These are phyloP conservation scores for Synanthedon andrenaeformis DNA, from an alignment of 2,888 invertebrate species.

Conservation along the genomic window DNA sequence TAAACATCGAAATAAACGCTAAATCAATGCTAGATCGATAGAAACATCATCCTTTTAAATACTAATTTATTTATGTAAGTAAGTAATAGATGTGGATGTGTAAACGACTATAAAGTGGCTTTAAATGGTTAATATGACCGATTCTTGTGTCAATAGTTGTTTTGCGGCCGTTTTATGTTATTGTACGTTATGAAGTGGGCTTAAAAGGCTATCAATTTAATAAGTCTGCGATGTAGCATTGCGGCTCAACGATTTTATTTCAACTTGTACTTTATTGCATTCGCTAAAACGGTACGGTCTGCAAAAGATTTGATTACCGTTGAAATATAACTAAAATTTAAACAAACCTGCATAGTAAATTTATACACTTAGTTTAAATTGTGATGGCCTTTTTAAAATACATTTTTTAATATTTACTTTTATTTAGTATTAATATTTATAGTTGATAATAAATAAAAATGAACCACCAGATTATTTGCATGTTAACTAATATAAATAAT, in stretches of 20 bases:
- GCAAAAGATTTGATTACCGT: constrained; percentile 12
- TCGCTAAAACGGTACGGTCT: constrained; percentile 37
- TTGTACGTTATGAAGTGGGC: constrained; percentile 24
- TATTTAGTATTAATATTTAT: too few species aligned
- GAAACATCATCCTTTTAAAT: too few species aligned
- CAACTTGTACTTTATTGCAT: constrained; percentile 47
- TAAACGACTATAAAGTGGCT: neutral
- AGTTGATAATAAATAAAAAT: too few species aligned
- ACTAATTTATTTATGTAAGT: too few species aligned
- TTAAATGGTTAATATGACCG: constrained; percentile 17
- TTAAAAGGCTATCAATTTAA: constrained; percentile 49
- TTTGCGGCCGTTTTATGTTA: constrained; percentile 31
- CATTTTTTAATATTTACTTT: too few species aligned
- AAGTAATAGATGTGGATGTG: neutral
- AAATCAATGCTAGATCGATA: too few species aligned
- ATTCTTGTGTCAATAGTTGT: constrained; percentile 40
- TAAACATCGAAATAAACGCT: too few species aligned
- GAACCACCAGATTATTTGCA: too few species aligned
- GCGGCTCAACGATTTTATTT: constrained; percentile 47
- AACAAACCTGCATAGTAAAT: neutral
- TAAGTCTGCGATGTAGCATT: constrained; percentile 27
- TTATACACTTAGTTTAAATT: too few species aligned
- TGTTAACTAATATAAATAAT: too few species aligned
- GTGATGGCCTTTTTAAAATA: too few species aligned
- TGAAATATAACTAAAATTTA: neutral